A percentile compares a stretch with the other conserved stretches of the same genome.
These are phyloP conservation scores for Zapus hudsonius DNA, from an alignment of 2,113 vertebrate genomes.

Conservation along the genomic window DNA sequence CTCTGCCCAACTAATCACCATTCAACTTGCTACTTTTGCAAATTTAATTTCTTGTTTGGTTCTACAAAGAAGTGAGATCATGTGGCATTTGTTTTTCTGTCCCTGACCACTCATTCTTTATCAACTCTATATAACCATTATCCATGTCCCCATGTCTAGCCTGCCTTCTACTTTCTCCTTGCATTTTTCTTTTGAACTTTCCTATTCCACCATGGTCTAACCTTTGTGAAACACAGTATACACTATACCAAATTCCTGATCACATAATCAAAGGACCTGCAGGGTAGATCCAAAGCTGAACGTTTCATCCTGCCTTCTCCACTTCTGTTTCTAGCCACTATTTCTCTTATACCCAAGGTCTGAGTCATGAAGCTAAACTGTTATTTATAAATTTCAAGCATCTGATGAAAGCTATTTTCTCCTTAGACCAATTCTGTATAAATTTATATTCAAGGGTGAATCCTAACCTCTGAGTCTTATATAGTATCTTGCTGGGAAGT, in stretches of 20 bases:
- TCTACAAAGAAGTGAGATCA: neutral
- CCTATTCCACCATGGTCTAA: no score
- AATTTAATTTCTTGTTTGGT: neutral
- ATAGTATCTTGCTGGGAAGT: neutral
- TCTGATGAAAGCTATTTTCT: slow-evolving; percentile 29
- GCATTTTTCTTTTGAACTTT: neutral
- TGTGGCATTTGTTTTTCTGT: neutral
- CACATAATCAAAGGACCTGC: neutral
- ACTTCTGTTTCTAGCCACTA: neutral
- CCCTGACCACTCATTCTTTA: neutral
- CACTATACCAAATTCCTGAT: neutral
- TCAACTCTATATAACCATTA: neutral
- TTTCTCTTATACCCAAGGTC: neutral
- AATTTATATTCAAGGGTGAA: neutral
- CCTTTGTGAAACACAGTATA: no score
- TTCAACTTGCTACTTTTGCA: neutral
- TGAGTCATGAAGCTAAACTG: slow-evolving; percentile 5
- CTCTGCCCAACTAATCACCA: neutral
- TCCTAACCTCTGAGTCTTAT: neutral
- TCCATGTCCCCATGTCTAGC: neutral
- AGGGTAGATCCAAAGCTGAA: neutral
- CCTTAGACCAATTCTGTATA: neutral
- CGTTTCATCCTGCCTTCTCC: neutral
- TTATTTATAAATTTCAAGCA: neutral
- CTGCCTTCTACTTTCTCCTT: neutral